Percentiles rank a stretch among this genome's conserved stretches.
Evolutionary conservation across 2,888 invertebrate species (phyloP).

Genomic region (Parnassius smintheus): DNA sequence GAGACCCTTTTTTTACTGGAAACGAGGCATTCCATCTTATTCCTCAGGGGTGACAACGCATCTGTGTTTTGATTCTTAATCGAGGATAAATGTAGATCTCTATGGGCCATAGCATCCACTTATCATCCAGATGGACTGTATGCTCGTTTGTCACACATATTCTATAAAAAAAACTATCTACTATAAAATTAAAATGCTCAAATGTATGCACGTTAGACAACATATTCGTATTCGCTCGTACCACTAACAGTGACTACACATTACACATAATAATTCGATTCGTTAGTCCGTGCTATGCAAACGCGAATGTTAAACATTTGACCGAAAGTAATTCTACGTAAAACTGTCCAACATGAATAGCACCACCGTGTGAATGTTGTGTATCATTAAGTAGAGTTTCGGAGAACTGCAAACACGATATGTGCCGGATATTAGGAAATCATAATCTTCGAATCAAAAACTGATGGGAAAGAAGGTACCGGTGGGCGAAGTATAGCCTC

Average conservation of each 20-base stretch:
- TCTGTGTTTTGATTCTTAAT: too few relatives aligned
- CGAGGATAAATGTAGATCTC: too few relatives aligned
- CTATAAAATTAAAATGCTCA: too few relatives aligned
- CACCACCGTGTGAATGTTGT: conserved; percentile 48
- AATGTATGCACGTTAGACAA: background rate
- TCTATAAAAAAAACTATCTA: too few relatives aligned
- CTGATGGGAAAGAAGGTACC: too few relatives aligned
- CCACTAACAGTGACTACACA: conserved; percentile 18
- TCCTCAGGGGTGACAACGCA: too few relatives aligned
- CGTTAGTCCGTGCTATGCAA: conserved; percentile 36
- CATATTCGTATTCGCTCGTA: conserved; percentile 20
- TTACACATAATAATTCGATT: conserved; percentile 26
- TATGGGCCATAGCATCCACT: too few relatives aligned
- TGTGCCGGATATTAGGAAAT: conserved; percentile 26
- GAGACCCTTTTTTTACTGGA: too few relatives aligned
- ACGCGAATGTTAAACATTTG: conserved; percentile 34
- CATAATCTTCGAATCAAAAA: background rate
- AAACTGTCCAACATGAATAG: conserved; percentile 46
- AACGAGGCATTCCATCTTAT: too few relatives aligned
- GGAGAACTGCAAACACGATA: conserved; percentile 42
- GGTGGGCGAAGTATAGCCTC: too few relatives aligned
- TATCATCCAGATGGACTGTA: too few relatives aligned
- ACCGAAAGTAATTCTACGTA: conserved; percentile 46
- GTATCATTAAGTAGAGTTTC: conserved; percentile 59
- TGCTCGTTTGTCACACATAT: too few relatives aligned